Evolutionary conservation across 2,113 vertebrate species (phyloP).

Genomic region (Hypanus sabinus): DNA sequence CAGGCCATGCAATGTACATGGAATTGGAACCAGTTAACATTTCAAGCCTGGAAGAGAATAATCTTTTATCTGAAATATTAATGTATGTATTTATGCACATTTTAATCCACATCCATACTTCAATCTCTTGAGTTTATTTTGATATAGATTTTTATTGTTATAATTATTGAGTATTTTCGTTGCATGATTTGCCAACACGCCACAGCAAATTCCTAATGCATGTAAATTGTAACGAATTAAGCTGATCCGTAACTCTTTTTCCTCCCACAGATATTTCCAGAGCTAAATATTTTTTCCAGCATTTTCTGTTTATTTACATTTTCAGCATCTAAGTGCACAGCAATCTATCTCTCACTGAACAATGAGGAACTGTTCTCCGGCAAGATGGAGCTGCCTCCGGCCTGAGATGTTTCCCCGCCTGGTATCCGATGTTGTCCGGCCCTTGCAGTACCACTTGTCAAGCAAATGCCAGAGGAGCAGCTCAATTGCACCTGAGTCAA

Average conservation of each 20-base stretch:
- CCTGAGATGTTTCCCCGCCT: constrained; percentile 64
- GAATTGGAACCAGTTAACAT: neutral
- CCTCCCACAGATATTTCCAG: neutral
- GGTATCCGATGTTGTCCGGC: constrained; percentile 49
- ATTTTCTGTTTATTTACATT: too few species aligned
- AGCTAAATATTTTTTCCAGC: too few species aligned
- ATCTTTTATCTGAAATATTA: neutral
- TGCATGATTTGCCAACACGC: too few species aligned
- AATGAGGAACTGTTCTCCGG: constrained; percentile 5
- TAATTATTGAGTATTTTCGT: too few species aligned
- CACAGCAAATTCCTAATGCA: too few species aligned
- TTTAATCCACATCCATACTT: too few species aligned
- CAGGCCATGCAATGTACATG: neutral
- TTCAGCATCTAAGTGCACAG: neutral
- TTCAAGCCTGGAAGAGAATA: neutral
- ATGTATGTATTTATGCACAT: too few species aligned
- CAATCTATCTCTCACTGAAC: neutral
- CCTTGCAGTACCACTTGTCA: constrained; percentile 48
- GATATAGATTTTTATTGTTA: too few species aligned
- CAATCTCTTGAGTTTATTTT: too few species aligned
- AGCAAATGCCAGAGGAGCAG: constrained; percentile 43
- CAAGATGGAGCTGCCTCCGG: constrained; percentile 40
- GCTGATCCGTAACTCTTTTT: neutral
- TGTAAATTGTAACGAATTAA: too few species aligned
- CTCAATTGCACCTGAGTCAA: constrained; percentile 51